Evolutionary conservation across 2,888 invertebrate species (phyloP).

Genomic region (Pherbina coryleti): DNA sequence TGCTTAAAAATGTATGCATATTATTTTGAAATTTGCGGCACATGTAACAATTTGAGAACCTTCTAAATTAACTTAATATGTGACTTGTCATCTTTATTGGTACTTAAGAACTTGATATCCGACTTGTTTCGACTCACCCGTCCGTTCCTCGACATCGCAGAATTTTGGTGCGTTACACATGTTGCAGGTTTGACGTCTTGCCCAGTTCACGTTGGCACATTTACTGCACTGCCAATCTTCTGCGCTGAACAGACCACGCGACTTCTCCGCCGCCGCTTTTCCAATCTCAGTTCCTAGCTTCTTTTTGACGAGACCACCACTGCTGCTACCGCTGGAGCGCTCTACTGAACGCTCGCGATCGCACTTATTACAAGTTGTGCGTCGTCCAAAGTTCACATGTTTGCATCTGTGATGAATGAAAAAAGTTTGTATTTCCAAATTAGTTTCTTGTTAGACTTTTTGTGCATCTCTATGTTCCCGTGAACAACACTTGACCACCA

Average conservation of each 20-base stretch:
- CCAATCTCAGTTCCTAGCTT: constrained; percentile 97
- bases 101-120: constrained; percentile 36
- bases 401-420: constrained; percentile 75
- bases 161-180: constrained; percentile 99
- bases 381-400: constrained; percentile 94
- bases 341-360: constrained; percentile 57
- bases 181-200: constrained; percentile 91
- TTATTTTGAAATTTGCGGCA: background rate
- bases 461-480: constrained; percentile 7
- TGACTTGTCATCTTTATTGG: too few relatives aligned
- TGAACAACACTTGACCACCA: constrained; percentile 49
- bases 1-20: too few relatives aligned
- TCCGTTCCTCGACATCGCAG: constrained; percentile 88
- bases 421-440: constrained; percentile 49
- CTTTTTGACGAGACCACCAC: constrained; percentile 70
- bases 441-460: constrained; percentile 36
- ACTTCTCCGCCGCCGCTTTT: constrained; percentile 97
- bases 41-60: too few relatives aligned
- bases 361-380: constrained; percentile 92
- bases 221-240: constrained; percentile 99
- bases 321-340: constrained; percentile 50
- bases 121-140: constrained; percentile 70
- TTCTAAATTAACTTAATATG: too few relatives aligned
- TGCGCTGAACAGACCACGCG: constrained; percentile 84
- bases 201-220: constrained; percentile 99